phyloP scores from a whole-genome alignment of 23 tunicate genomes.

The Styela plicata region DNA sequence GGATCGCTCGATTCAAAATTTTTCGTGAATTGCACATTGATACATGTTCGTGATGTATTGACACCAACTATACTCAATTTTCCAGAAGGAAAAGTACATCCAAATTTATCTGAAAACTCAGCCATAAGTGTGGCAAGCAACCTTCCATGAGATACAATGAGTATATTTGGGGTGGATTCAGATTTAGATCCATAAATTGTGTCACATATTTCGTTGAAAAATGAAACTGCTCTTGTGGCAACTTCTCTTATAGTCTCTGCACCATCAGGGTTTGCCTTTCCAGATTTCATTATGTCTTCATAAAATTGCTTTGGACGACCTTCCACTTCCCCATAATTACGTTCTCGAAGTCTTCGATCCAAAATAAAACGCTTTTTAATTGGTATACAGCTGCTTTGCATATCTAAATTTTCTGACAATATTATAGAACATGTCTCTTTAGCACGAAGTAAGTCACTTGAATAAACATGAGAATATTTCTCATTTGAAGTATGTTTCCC shows the following conservation, averaged over 20 bases:
- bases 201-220: neutral
- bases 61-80: neutral
- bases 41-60: neutral
- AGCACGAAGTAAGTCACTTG: conserved; percentile 7
- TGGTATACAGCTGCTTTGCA: too few relatives aligned
- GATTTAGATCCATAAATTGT: neutral
- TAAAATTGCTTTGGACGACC: neutral
- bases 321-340: conserved; percentile 4
- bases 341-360: conserved; percentile 15
- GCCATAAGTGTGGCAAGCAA: conserved; percentile 10
- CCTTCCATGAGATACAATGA: conserved; percentile 15
- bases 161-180: conserved; percentile 14
- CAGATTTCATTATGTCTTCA: neutral
- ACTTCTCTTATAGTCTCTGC: conserved; percentile 8
- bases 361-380: neutral
- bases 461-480: neutral
- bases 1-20: neutral
- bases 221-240: conserved; percentile 8
- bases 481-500: conserved; percentile 1
- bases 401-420: neutral
- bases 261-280: neutral
- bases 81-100: conserved; percentile 15
- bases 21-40: neutral
- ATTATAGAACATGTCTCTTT: conserved; percentile 10
- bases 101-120: conserved; percentile 18